A percentile compares a stretch with the other conserved stretches of the same genome.
These are phyloP conservation scores for Doris montereyensis DNA, from an alignment of 2,888 invertebrate species.

Conservation along the genomic window DNA sequence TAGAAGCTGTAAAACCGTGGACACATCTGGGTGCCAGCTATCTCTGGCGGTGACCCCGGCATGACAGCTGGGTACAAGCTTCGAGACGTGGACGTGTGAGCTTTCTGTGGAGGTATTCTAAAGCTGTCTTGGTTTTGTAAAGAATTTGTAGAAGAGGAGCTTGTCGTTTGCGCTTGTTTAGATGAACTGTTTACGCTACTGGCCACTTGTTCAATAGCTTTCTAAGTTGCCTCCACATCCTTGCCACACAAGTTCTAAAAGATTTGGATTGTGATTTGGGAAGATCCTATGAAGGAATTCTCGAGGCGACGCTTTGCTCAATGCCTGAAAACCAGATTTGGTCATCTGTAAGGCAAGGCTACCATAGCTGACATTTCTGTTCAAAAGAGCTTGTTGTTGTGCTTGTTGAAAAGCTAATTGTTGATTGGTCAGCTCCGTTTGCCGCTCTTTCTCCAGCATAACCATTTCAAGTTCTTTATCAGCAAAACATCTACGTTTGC, in stretches of 20 bases:
- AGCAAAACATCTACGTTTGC: conserved; percentile 76
- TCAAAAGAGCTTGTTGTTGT: neutral
- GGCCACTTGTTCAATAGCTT: no score
- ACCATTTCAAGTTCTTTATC: conserved; percentile 73
- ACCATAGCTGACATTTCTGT: neutral
- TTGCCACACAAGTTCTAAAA: conserved; percentile 63
- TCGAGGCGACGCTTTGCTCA: conserved; percentile 48
- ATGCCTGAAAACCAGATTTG: conserved; percentile 7
- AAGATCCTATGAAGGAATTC: conserved; percentile 61
- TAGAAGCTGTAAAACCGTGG: no score
- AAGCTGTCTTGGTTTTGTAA: neutral
- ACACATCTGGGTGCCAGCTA: no score
- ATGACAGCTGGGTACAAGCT: conserved; percentile 30
- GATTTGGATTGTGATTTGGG: conserved; percentile 58
- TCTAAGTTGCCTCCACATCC: conserved; percentile 62
- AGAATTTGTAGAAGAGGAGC: no score
- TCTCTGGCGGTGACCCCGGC: no score
- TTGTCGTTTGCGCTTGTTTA: no score
- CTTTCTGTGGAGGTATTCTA: neutral
- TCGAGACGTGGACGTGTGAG: conserved; percentile 11
- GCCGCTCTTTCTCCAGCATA: conserved; percentile 68
- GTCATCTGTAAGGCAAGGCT: neutral
- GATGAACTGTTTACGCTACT: no score
- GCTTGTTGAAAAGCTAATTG: neutral
- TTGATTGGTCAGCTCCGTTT: conserved; percentile 50